Evolutionary conservation across 2,113 vertebrate species (phyloP).

Genomic region (Sphaerodactylus townsendi): DNA sequence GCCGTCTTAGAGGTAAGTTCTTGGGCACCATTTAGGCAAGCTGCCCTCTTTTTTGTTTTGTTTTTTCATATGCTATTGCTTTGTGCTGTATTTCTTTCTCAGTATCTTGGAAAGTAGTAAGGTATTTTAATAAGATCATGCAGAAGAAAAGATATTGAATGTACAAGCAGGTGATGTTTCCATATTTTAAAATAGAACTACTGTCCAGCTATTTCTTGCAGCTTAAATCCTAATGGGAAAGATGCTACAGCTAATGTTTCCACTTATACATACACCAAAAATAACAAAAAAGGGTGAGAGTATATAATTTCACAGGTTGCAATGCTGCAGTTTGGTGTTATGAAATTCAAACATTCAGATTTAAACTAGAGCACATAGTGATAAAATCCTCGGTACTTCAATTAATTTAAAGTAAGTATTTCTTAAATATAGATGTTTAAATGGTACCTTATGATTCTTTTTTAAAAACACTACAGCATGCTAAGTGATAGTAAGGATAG

Average conservation of each 20-base stretch:
- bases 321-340: neutral
- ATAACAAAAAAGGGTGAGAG: conserved; percentile 4
- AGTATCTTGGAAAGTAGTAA: conserved; percentile 17
- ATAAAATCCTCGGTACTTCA: neutral
- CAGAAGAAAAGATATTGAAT: conserved; percentile 40
- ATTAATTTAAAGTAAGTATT: neutral
- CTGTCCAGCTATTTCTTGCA: conserved; percentile 2
- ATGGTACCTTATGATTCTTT: neutral
- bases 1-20: conserved; percentile 38
- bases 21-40: conserved; percentile 27
- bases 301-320: neutral
- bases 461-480: neutral
- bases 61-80: conserved; percentile 25
- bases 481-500: neutral
- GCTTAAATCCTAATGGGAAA: conserved; percentile 40
- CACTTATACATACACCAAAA: neutral
- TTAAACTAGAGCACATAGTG: neutral
- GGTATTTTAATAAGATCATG: conserved; percentile 26
- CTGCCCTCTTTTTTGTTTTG: neutral
- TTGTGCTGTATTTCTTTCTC: conserved; percentile 26
- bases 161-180: neutral
- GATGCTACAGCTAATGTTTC: neutral
- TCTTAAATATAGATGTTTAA: conserved; percentile 16
- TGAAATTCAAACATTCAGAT: conserved; percentile 26
- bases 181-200: neutral